A percentile compares a stretch with the other conserved stretches of the same genome.
phyloP scores from a whole-genome alignment of 2,797 vertebrate genomes.

The Chelon auratus region DNA sequence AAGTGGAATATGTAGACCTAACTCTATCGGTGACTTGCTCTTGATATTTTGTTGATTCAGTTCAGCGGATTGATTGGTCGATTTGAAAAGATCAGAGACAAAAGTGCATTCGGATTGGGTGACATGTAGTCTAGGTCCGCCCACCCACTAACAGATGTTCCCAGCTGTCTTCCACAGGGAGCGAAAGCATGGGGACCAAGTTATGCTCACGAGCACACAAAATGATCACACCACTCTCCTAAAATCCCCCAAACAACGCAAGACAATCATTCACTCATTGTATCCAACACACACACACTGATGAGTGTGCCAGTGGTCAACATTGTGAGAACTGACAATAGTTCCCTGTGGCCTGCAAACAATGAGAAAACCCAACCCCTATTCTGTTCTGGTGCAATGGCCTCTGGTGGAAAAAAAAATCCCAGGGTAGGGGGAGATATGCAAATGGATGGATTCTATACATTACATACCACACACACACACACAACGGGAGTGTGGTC shows the following conservation, averaged over 20 bases:
- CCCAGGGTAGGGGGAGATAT: slow-evolving; percentile 67
- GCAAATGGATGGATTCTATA: slow-evolving; percentile 78
- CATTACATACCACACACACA: slow-evolving; percentile 50
- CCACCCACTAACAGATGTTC: slow-evolving; percentile 78
- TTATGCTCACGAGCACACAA: slow-evolving; percentile 8
- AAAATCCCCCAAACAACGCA: slow-evolving; percentile 64
- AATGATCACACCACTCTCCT: slow-evolving; percentile 52
- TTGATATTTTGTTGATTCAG: background rate
- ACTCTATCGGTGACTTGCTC: slow-evolving; percentile 13
- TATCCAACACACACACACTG: slow-evolving; percentile 33
- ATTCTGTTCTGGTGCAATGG: slow-evolving; percentile 65
- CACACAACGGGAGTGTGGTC: slow-evolving; percentile 41
- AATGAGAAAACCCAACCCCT: slow-evolving; percentile 75
- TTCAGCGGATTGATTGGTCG: slow-evolving; percentile 40
- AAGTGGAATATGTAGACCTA: slow-evolving; percentile 48
- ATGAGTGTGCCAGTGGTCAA: slow-evolving; percentile 78
- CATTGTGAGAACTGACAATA: slow-evolving; percentile 82
- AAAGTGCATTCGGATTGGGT: slow-evolving; percentile 48
- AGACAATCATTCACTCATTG: slow-evolving; percentile 54
- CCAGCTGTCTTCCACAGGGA: slow-evolving; percentile 74
- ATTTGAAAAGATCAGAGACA: slow-evolving; percentile 44
- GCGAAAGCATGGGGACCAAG: slow-evolving; percentile 59
- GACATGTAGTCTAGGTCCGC: background rate
- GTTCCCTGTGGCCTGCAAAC: slow-evolving; percentile 79
- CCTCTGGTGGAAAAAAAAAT: slow-evolving; percentile 48